Base-by-base conservation (phyloP, 2,797 vertebrate species). In the Hafferia zeledoni region DNA sequence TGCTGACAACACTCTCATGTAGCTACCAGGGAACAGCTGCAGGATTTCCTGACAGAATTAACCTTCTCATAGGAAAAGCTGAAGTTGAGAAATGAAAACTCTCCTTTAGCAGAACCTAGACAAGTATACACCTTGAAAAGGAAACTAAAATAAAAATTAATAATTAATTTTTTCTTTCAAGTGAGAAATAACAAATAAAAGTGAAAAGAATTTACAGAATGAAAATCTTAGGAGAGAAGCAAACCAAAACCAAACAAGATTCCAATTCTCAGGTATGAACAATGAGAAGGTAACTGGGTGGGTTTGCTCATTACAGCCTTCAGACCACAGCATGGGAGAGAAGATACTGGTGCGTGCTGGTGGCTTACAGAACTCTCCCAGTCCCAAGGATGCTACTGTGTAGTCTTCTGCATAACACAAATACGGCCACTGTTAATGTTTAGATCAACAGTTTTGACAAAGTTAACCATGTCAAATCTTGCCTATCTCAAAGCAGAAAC, bases 381-480 rank as follows among this genome's bases (percentile, higher is more conserved):
- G 41, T 27, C 43, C 3, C 0, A 1, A 59, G 24, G 19, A 19
- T 59, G n/a, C 19, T 63, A 57, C 18, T 20, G 23, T 4, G 4
- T 44, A 59, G 47, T 16, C 72, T 83, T 16, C 72, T 83, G 30
- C 0, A 0, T 67, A 74, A 60, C 24, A 84, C 41, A 64, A 53
- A 50, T n/a, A 47, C 1, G 4, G 35, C 14, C 39, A 50, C 5
- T 12, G 25, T 16, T 2, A 18, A 57, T 25, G 64, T 70, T 74
- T 61, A 64, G 11, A 63, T 60, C 2, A 79, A 27, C 2, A 4
- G 15, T 33, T 88, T 53, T 64, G 20, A 76, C 50, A 79, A 57
- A 89, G 68, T 35, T 43, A 71, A 37, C 44, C 7, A 60, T 31
- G 60, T 77, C 20, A 67, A 33, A 69, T 75, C 74, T 63, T 55